These are phyloP conservation scores for Metalampra italica DNA, from an alignment of 2,888 invertebrate genomes.

Conservation along the genomic window DNA sequence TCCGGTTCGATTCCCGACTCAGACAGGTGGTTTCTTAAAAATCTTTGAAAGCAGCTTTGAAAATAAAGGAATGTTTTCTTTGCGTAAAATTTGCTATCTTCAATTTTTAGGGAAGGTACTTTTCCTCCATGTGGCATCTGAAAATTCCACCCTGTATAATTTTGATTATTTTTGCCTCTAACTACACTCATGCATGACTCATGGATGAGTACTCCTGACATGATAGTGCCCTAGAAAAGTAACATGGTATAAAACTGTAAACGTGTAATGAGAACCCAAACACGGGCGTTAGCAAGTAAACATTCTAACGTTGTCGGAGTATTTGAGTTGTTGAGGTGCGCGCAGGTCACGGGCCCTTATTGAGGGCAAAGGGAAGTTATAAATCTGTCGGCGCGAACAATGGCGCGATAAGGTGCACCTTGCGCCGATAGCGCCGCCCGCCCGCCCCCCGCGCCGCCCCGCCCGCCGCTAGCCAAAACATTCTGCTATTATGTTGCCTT, in stretches of 20 bases:
- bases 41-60: too few species aligned
- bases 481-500: constrained; percentile 7
- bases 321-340: constrained; percentile 41
- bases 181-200: too few species aligned
- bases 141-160: too few species aligned
- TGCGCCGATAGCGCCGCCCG: constrained; percentile 46
- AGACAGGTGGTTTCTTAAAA: too few species aligned
- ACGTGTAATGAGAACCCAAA: background rate
- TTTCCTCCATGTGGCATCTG: too few species aligned
- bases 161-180: too few species aligned
- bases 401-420: constrained; percentile 74
- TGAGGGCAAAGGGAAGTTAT: constrained; percentile 78
- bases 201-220: too few species aligned
- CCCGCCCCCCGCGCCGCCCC: constrained; percentile 23
- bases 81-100: too few species aligned
- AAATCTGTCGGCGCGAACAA: constrained; percentile 77
- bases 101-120: too few species aligned
- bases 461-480: constrained; percentile 25
- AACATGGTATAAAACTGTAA: too few species aligned
- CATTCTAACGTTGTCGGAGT: constrained; percentile 9
- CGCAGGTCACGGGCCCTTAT: constrained; percentile 74
- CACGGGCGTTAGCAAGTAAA: constrained; percentile 9
- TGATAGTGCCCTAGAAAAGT: background rate
- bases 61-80: too few species aligned
- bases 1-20: too few species aligned